Evolutionary conservation across 1,140 invertebrate genomes (phyloP).

Genomic region (Oncopodura yosiiana): DNA sequence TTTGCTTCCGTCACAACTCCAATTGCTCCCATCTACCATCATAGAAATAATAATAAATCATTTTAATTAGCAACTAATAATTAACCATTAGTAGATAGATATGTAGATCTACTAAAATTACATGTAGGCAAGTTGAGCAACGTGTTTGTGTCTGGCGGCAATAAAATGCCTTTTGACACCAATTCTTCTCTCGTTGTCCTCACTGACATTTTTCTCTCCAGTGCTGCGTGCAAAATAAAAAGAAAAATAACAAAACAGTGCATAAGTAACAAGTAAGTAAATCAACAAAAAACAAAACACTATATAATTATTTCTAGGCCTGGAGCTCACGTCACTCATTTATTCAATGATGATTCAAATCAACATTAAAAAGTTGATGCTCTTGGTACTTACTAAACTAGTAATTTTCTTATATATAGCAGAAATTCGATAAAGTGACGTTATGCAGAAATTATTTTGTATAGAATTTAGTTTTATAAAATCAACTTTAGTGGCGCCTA

Average conservation of each 20-base stretch:
- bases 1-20: slow-evolving; percentile 29
- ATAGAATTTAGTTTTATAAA: too few species aligned
- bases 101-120: background rate
- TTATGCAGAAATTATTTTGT: too few species aligned
- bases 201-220: slow-evolving; percentile 96
- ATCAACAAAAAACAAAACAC: too few species aligned
- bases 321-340: too few species aligned
- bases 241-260: slow-evolving; percentile 2
- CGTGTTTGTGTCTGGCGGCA: slow-evolving; percentile 64
- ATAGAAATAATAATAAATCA: slow-evolving; percentile 11
- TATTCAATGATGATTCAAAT: too few species aligned
- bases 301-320: too few species aligned
- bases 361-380: too few species aligned
- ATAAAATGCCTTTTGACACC: slow-evolving; percentile 90
- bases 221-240: slow-evolving; percentile 54
- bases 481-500: too few species aligned
- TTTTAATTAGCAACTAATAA: slow-evolving; percentile 5
- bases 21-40: slow-evolving; percentile 22
- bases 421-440: too few species aligned
- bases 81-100: background rate
- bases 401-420: too few species aligned
- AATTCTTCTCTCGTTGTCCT: slow-evolving; percentile 91
- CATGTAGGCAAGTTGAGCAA: background rate
- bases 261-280: too few species aligned
- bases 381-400: too few species aligned